Base-by-base conservation (phyloP, 2,888 invertebrate genomes). In the Polyommatus icarus region DNA sequence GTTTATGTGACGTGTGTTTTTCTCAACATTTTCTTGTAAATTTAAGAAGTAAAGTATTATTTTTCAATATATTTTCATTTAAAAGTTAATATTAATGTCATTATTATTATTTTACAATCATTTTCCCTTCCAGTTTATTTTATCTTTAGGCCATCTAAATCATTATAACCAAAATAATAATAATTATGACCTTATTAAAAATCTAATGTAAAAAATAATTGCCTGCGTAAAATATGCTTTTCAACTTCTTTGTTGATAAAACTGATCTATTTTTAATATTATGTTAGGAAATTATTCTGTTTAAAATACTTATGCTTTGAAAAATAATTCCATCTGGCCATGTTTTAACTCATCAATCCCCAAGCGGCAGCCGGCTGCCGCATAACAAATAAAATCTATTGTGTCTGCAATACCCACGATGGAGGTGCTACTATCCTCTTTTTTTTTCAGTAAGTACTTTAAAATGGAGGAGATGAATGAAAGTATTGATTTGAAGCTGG, bases 401-500 rank as follows among this genome's bases (percentile, higher is more conserved):
- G 24, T 24, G 24, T 24, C 24, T 24, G 24, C 24, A 24, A 24
- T 24, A 24, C 24, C 24, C 24, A 24, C 24, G 1, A 24, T 24
- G 24, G 24, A 24, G 24, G 24, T 24, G 24, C 24, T 24, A 24
- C 24, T 36, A n/a, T 32, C 32, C 0, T 54, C 6, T 8, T 20
- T 67, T 10, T 6, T 29, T 67, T 67, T 29, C 67, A 67, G 67
- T 29, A 29, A 24, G 12, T 24, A 67, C 67, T 67, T 67, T 29
- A 29, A 32, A 32, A 57, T 76, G 54, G 32, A 32, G 7, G 20
- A 36, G 8, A 36, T 57, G 57, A 76, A 32, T 54, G 32, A 57
- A 29, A 57, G 32, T 29, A 32, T 76, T 20, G 54, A 57, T 57
- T 18, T 76, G 20, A 84, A 79, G 72, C 77, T 20, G 80, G 81